phyloP scores from a whole-genome alignment of 2,888 invertebrate genomes.

The Sinodicranocentrus sp. region DNA sequence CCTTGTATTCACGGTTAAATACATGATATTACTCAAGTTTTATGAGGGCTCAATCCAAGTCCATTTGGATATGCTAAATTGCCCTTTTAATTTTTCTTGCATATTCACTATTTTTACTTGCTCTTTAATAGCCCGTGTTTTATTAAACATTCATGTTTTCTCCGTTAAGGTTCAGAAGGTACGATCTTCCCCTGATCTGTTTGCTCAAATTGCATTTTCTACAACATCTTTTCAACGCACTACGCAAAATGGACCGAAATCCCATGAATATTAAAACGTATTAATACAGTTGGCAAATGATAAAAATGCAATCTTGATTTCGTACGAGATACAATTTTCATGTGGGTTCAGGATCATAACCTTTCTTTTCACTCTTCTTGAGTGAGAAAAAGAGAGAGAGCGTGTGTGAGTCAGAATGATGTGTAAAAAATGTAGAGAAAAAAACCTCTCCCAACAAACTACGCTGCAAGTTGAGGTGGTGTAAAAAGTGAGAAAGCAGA shows the following conservation, averaged over 20 bases:
- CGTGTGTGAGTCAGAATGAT: conserved; percentile 3
- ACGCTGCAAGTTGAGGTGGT: no score
- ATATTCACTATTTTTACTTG: no score
- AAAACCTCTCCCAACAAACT: no score
- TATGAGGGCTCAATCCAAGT: not conserved
- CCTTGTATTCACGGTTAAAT: not conserved
- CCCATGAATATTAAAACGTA: not conserved
- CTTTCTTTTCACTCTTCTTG: conserved; percentile 10
- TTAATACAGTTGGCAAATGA: not conserved
- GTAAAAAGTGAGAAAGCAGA: no score
- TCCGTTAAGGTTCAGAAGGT: conserved; percentile 14
- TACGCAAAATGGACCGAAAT: not conserved
- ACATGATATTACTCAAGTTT: not conserved
- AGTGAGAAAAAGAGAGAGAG: not conserved
- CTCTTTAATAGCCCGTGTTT: no score
- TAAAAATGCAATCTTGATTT: not conserved
- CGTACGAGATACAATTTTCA: not conserved
- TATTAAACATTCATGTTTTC: no score
- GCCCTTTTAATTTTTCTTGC: not conserved
- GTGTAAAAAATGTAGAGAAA: not conserved
- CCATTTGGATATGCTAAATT: not conserved
- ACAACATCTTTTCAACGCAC: not conserved
- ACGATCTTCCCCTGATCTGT: conserved; percentile 6
- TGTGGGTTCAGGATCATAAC: not conserved
- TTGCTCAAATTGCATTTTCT: not conserved